phyloP scores from a whole-genome alignment of 2,113 vertebrate species.

The Chelonoidis abingdonii region DNA sequence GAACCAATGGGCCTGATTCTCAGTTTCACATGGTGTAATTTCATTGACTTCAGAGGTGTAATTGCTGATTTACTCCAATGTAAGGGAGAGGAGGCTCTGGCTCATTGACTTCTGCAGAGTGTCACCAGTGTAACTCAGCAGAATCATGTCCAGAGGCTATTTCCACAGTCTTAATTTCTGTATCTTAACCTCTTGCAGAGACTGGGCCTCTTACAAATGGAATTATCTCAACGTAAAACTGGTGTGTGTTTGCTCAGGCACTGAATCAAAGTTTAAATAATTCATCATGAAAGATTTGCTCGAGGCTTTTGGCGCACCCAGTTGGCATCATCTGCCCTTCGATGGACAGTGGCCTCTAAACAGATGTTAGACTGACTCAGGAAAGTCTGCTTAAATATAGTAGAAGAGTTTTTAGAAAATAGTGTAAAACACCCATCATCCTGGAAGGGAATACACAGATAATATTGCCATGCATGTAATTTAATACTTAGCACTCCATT shows the following conservation, averaged over 20 bases:
- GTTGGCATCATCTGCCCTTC: background rate
- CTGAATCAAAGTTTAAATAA: background rate
- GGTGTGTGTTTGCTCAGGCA: accelerated
- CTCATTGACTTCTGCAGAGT: background rate
- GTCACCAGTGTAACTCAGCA: accelerated
- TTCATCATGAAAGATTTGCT: background rate
- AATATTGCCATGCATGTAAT: too few relatives aligned
- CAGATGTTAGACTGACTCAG: background rate
- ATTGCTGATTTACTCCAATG: accelerated
- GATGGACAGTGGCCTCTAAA: background rate
- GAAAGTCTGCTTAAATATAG: background rate
- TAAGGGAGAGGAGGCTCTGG: accelerated
- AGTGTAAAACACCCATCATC: background rate
- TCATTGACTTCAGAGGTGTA: background rate
- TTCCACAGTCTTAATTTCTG: background rate
- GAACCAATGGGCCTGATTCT: accelerated
- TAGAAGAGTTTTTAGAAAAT: background rate
- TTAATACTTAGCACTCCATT: accelerated
- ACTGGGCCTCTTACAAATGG: accelerated
- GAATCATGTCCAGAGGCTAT: background rate
- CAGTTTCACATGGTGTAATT: background rate
- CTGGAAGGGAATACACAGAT: background rate
- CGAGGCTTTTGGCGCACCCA: accelerated
- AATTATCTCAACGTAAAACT: accelerated
- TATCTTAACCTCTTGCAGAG: accelerated